These are phyloP conservation scores for Catostylus mosaicus DNA, from an alignment of 30 jellyfish, hydroid and myxozoan species.

Conservation along the genomic window DNA sequence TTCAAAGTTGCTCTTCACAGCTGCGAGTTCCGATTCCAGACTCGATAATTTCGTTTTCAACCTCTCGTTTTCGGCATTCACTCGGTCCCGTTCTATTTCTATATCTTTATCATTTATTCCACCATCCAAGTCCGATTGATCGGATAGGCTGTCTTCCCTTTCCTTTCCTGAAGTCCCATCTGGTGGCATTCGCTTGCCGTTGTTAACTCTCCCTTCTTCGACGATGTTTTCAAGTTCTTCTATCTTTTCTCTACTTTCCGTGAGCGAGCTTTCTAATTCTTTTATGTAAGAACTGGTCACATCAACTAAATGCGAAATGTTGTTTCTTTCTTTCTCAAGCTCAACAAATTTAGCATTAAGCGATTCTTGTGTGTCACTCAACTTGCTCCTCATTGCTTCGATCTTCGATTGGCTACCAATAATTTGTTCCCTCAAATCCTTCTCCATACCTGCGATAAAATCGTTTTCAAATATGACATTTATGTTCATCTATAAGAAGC, in stretches of 20 bases:
- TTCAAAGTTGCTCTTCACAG: conserved; percentile 26
- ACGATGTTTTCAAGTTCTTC: conserved; percentile 83
- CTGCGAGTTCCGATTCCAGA: conserved; percentile 69
- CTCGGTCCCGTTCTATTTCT: conserved; percentile 24
- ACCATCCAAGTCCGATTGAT: conserved; percentile 53
- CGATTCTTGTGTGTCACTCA: conserved; percentile 74
- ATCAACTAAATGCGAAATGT: conserved; percentile 88
- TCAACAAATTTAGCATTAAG: conserved; percentile 86
- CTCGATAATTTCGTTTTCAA: conserved; percentile 39
- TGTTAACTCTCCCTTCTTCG: conserved; percentile 38
- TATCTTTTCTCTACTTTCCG: conserved; percentile 77
- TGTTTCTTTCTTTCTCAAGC: conserved; percentile 89
- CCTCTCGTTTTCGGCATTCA: conserved; percentile 22
- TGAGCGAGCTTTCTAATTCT: conserved; percentile 81
- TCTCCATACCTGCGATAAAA: conserved; percentile 39
- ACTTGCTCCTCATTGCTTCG: conserved; percentile 74
- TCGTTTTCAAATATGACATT: background rate
- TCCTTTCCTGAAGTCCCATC: conserved; percentile 87
- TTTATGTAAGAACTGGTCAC: conserved; percentile 97
- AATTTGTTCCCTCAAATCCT: conserved; percentile 25
- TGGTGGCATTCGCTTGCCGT: conserved; percentile 87
- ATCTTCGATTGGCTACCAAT: conserved; percentile 41
- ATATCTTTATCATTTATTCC: conserved; percentile 12
- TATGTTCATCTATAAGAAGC: too few relatives aligned
- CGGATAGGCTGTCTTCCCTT: conserved; percentile 61